phyloP scores from a whole-genome alignment of 2,113 vertebrate species.

The Dasypus novemcinctus region DNA sequence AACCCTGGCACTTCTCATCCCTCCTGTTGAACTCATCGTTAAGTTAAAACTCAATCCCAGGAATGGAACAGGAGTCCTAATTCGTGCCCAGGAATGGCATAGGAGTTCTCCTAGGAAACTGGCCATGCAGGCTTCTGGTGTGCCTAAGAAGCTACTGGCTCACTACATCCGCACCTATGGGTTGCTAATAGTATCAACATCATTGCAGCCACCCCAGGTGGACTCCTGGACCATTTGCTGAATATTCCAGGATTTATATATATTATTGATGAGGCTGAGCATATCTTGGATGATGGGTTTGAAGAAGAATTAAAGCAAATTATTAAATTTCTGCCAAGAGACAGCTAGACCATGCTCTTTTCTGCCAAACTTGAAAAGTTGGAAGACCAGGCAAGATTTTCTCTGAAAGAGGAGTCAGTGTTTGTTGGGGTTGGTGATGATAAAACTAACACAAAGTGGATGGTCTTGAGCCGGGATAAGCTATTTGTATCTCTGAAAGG shows the following conservation, averaged over 20 bases:
- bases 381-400: constrained; percentile 97
- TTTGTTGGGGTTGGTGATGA: constrained; percentile 99
- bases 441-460: constrained; percentile 95
- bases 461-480: constrained; percentile 98
- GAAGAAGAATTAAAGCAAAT: constrained; percentile 99
- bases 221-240: constrained; percentile 97
- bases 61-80: constrained; percentile 95
- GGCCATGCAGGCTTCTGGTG: constrained; percentile 98
- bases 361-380: constrained; percentile 97
- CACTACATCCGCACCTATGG: constrained; percentile 95
- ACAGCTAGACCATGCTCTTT: constrained; percentile 97
- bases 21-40: constrained; percentile 95
- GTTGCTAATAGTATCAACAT: constrained; percentile 94
- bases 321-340: constrained; percentile 97
- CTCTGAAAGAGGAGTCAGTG: constrained; percentile 96
- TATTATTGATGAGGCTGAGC: constrained; percentile 95
- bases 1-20: constrained; percentile 96
- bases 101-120: constrained; percentile 91
- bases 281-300: constrained; percentile 90
- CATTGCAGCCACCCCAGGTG: constrained; percentile 95
- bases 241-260: constrained; percentile 97
- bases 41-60: constrained; percentile 99
- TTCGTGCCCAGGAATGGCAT: constrained; percentile 83
- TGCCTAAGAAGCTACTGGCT: constrained; percentile 95
- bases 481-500: constrained; percentile 97